A percentile compares a stretch with the other conserved stretches of the same genome.
Evolutionary conservation across 2,797 vertebrate species (phyloP).

Genomic region (Pogoniulus pusillus): DNA sequence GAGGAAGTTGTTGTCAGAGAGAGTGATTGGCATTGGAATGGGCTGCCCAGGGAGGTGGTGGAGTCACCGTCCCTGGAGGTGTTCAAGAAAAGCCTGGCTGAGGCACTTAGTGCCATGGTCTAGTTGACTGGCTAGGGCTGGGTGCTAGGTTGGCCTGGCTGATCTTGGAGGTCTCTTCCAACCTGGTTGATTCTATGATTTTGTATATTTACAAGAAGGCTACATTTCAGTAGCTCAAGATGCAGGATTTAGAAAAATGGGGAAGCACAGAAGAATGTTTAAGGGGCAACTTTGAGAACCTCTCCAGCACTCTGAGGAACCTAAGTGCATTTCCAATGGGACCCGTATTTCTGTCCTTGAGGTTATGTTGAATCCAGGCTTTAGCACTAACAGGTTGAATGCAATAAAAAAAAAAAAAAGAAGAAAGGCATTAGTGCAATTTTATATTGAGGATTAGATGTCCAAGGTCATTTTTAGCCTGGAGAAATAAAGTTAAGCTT

Average conservation of each 20-base stretch:
- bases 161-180: too few relatives aligned
- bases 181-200: too few relatives aligned
- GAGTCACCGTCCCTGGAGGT: too few relatives aligned
- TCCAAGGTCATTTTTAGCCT: constrained; percentile 74
- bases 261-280: neutral
- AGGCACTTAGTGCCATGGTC: too few relatives aligned
- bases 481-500: constrained; percentile 75
- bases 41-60: too few relatives aligned
- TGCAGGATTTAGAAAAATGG: neutral
- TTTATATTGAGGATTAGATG: constrained; percentile 71
- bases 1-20: too few relatives aligned
- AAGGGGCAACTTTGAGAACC: neutral
- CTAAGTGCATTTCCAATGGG: neutral
- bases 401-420: neutral
- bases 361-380: neutral
- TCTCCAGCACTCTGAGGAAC: neutral
- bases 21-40: too few relatives aligned
- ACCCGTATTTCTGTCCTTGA: neutral
- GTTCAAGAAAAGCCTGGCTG: too few relatives aligned
- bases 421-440: constrained; percentile 31
- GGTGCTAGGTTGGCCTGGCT: too few relatives aligned
- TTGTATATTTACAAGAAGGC: neutral
- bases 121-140: too few relatives aligned
- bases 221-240: neutral
- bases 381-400: constrained; percentile 56